These are phyloP conservation scores for Penaeus monodon DNA, from an alignment of 2,888 invertebrate genomes.

Conservation along the genomic window DNA sequence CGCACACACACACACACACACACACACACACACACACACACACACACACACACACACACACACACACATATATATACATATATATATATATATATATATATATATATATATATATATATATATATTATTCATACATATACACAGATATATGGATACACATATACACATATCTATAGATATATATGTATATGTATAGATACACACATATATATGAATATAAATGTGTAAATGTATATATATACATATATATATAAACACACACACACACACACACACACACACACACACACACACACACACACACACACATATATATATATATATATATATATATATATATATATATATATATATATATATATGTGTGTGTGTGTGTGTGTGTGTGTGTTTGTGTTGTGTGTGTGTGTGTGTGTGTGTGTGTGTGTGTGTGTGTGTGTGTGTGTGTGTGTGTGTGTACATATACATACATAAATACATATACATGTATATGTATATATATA, in stretches of 20 bases:
- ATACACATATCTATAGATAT: slow-evolving; percentile 7
- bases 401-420: not conserved
- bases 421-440: not conserved
- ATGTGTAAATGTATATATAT: slow-evolving; percentile 19
- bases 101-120: slow-evolving; percentile 22
- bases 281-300: too few relatives aligned
- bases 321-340: too few relatives aligned
- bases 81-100: not conserved
- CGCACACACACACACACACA: too few relatives aligned
- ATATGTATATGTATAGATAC: slow-evolving; percentile 1
- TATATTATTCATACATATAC: slow-evolving; percentile 7
- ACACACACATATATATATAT: too few relatives aligned
- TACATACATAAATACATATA: slow-evolving; percentile 4
- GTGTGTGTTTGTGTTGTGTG: slow-evolving; percentile 1
- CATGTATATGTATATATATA: slow-evolving; percentile 2
- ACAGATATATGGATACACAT: slow-evolving; percentile 9
- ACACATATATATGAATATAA: not conserved
- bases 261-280: not conserved
- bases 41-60: slow-evolving; percentile 17
- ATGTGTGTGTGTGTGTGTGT: slow-evolving; percentile 13
- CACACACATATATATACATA: slow-evolving; percentile 12
- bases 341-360: too few relatives aligned
- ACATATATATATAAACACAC: not conserved
- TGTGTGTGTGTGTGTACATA: slow-evolving; percentile 15
- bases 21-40: slow-evolving; percentile 16